A percentile compares a stretch with the other conserved stretches of the same genome.
Conservation (phyloP, 2,888 invertebrate species). For the Phania funesta region DNA sequence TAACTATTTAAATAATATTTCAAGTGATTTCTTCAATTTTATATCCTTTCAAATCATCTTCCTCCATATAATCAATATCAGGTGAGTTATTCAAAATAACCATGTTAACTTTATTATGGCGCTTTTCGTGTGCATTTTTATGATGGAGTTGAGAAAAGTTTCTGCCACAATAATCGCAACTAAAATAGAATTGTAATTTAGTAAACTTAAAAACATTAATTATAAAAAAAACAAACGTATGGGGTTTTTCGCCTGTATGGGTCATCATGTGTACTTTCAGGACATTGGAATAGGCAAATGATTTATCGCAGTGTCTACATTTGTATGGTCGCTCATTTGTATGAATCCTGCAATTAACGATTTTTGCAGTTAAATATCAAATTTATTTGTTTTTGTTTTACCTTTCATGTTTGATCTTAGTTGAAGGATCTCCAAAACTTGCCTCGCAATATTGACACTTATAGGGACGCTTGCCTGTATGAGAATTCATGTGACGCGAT, state of each 20-base stretch:
- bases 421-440: conserved; percentile 78
- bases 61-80: conserved; percentile 28
- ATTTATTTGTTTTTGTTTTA: neutral
- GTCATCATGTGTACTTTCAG: conserved; percentile 78
- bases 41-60: conserved; percentile 8
- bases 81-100: conserved; percentile 64
- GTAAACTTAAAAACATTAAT: neutral
- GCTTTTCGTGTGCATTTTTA: conserved; percentile 75
- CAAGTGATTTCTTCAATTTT: conserved; percentile 24
- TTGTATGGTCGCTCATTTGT: conserved; percentile 78
- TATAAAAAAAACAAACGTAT: conserved; percentile 65
- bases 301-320: conserved; percentile 77
- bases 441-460: conserved; percentile 78
- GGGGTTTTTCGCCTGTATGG: conserved; percentile 79
- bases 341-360: conserved; percentile 73
- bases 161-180: conserved; percentile 73
- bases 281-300: conserved; percentile 79
- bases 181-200: conserved; percentile 47
- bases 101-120: conserved; percentile 28
- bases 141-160: conserved; percentile 76
- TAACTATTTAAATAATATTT: too few relatives aligned
- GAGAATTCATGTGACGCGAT: conserved; percentile 80
- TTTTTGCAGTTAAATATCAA: too few relatives aligned
- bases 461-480: conserved; percentile 79
- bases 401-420: conserved; percentile 80